Percentiles rank a stretch among this genome's conserved stretches.
Conservation (phyloP, 2,113 vertebrate genomes). For the Antennarius striatus region DNA sequence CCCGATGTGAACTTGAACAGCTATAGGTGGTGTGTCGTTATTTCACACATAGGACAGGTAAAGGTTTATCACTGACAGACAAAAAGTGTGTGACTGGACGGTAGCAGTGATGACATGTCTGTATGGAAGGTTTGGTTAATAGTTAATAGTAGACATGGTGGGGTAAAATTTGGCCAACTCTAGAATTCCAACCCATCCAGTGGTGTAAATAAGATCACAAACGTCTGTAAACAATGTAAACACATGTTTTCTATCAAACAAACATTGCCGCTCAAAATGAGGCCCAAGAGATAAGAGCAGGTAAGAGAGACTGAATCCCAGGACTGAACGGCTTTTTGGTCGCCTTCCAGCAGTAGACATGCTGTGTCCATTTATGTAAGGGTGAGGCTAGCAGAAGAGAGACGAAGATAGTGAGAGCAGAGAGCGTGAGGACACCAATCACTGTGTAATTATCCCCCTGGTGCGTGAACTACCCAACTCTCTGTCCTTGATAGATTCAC, state of each 20-base stretch:
- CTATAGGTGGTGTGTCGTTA: conserved; percentile 41
- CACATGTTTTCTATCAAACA: conserved; percentile 65
- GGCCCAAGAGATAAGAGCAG: conserved; percentile 65
- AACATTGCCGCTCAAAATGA: conserved; percentile 73
- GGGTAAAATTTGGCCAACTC: conserved; percentile 35
- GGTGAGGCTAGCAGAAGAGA: conserved; percentile 60
- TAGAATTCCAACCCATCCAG: conserved; percentile 62
- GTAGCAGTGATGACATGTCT: conserved; percentile 73
- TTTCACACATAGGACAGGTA: conserved; percentile 69
- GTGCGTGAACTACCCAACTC: conserved; percentile 74
- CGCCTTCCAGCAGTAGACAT: conserved; percentile 46
- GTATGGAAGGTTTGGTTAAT: conserved; percentile 74
- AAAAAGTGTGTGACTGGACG: conserved; percentile 42
- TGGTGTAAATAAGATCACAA: conserved; percentile 91
- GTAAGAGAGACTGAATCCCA: conserved; percentile 34
- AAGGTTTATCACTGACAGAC: conserved; percentile 43
- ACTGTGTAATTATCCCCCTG: conserved; percentile 78
- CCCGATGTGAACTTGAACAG: conserved; percentile 18
- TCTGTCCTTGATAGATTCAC: conserved; percentile 76
- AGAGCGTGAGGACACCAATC: conserved; percentile 76
- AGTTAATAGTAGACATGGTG: conserved; percentile 67
- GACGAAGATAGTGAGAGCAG: conserved; percentile 73
- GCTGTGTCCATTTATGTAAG: conserved; percentile 61
- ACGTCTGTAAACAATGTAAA: conserved; percentile 84
- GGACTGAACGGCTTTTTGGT: conserved; percentile 43